Conservation (phyloP, 2,797 vertebrate species). For the Arnoldichthys spilopterus region DNA sequence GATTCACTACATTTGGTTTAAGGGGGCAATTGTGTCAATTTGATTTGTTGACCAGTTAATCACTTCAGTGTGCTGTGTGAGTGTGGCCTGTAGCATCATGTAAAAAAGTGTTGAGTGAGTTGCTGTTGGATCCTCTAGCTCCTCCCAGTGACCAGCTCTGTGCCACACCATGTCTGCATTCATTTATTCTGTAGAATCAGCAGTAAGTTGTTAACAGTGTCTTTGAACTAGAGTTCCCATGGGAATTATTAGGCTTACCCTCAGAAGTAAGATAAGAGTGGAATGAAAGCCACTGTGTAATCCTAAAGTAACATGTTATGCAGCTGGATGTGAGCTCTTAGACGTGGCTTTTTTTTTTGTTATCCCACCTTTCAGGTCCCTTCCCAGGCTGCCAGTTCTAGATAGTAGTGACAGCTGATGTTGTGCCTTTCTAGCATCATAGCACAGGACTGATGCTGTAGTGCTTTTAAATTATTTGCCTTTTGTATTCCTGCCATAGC, state of each 20-base stretch:
- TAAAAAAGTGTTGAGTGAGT: neutral
- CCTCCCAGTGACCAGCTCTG: neutral
- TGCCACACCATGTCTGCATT: neutral
- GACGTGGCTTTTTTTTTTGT: slow-evolving; percentile 23
- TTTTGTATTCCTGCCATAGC: slow-evolving; percentile 15
- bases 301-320: slow-evolving; percentile 2
- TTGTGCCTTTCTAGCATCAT: slow-evolving; percentile 15
- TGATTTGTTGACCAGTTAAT: neutral
- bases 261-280: slow-evolving; percentile 4
- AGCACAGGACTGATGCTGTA: slow-evolving; percentile 16
- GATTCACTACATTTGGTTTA: neutral
- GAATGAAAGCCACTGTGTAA: slow-evolving; percentile 23
- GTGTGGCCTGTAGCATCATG: neutral
- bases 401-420: slow-evolving; percentile 26
- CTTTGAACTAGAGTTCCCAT: slow-evolving; percentile 22
- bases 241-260: slow-evolving; percentile 4
- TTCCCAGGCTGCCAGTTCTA: slow-evolving; percentile 16
- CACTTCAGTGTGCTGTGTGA: neutral
- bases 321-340: slow-evolving; percentile 22
- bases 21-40: neutral
- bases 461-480: slow-evolving; percentile 28
- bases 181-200: slow-evolving; percentile 15
- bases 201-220: neutral
- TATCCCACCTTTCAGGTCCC: slow-evolving; percentile 7
- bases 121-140: neutral